Base-by-base conservation (phyloP, 1,140 invertebrate species). In the Cydia pomonella region DNA sequence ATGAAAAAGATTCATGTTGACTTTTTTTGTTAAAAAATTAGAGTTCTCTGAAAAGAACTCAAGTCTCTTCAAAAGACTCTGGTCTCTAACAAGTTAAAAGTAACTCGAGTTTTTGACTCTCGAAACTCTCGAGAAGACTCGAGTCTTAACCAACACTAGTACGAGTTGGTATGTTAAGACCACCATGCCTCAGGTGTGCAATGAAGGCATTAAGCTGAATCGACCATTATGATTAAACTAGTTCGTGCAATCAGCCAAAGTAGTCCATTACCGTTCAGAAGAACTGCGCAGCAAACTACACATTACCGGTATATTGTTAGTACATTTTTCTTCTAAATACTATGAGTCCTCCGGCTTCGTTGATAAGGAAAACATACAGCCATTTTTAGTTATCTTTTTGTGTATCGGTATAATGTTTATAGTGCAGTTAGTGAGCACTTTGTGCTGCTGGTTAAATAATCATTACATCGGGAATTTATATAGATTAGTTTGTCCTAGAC, bases 171-270 rank as follows among this genome's bases (percentile, higher is more conserved):
- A 50, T 33, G 53, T 63, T 77, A 18, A 64, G 76, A 77, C 76
- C 76, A 77, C 73, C 77, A 3, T 66, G 72, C 73, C 74, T 77
- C 84, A 88, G 84, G 85, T 85, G 83, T 77, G 76, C 83, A 82
- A 91, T 89, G 83, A 89, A 90, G 89, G 84, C 86, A 91, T 90
- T 88, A 89, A 78, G 80, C 77, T 80, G 83, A 85, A 86, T 85
- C 82, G 75, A 66, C 85, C 80, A 88, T 88, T 88, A 86, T 84
- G 84, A 90, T 90, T 86, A 87, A 84, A 80, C 79, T 78, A 78
- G 83, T 82, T 80, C 85, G 79, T 87, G 86, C 83, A 83, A 88
- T 88, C 87, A 85, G 78, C 80, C 80, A 78, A 74, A 85, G 83
- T 85, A 84, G 83, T 74, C 7, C 23, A 9, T 23, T 77, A 47